Conservation (phyloP, 2,888 invertebrate species). For the Siphlonurus alternatus region DNA sequence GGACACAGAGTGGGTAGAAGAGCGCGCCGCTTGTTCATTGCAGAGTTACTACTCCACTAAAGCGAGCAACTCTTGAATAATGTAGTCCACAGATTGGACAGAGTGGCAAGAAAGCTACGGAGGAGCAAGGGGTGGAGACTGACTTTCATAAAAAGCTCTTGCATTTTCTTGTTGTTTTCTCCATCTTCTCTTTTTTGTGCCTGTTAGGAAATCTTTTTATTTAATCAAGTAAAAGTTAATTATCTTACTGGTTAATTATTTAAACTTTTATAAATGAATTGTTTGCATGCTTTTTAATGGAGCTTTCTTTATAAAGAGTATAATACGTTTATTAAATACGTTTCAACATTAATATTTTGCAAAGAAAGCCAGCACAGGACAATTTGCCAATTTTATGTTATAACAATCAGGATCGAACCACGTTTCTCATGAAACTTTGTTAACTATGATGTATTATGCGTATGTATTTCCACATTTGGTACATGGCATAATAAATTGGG, state of each 20-base stretch:
- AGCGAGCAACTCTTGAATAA: neutral
- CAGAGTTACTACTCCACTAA: neutral
- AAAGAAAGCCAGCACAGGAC: too few relatives aligned
- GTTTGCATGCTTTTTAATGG: neutral
- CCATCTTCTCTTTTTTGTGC: neutral
- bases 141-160: neutral
- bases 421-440: too few relatives aligned
- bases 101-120: neutral
- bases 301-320: neutral
- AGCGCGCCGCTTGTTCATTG: too few relatives aligned
- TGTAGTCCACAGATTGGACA: neutral
- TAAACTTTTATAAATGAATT: neutral
- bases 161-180: neutral
- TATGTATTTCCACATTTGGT: too few relatives aligned
- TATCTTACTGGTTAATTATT: neutral
- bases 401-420: too few relatives aligned
- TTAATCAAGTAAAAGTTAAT: neutral
- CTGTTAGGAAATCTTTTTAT: neutral
- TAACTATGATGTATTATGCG: too few relatives aligned
- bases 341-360: too few relatives aligned
- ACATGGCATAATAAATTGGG: too few relatives aligned
- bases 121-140: neutral
- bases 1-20: too few relatives aligned
- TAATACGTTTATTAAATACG: too few relatives aligned
- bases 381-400: too few relatives aligned